Percentiles rank a stretch among this genome's conserved stretches.
phyloP scores from a whole-genome alignment of 2,888 invertebrate species.

The Drosophila putrida region DNA sequence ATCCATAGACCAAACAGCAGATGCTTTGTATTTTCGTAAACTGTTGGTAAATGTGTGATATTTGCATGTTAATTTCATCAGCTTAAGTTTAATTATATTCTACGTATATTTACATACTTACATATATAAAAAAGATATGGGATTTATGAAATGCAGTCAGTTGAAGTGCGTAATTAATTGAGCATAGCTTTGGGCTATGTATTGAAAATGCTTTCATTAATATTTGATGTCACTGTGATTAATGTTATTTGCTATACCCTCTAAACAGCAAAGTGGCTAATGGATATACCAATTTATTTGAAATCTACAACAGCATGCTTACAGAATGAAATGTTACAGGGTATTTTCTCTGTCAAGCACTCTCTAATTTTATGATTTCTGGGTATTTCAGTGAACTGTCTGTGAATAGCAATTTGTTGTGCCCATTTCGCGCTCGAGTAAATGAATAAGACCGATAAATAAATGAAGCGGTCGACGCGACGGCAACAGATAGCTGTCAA shows the following conservation, averaged over 20 bases:
- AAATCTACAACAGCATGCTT: too few species aligned
- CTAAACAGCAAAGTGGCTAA: background rate
- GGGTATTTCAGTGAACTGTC: slow-evolving; percentile 3
- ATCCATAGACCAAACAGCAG: slow-evolving; percentile 14
- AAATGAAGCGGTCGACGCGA: background rate
- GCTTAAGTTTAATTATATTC: slow-evolving; percentile 8
- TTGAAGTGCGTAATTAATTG: slow-evolving; percentile 15
- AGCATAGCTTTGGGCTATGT: background rate
- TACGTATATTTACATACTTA: background rate
- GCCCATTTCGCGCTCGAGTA: background rate
- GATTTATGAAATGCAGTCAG: background rate
- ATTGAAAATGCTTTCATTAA: slow-evolving; percentile 1
- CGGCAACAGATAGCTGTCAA: background rate
- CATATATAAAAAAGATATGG: background rate
- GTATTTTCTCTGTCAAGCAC: background rate
- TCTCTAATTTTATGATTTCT: background rate
- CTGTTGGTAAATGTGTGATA: slow-evolving; percentile 10
- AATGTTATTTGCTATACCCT: slow-evolving; percentile 10
- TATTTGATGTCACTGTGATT: slow-evolving; percentile 5
- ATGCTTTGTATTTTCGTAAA: slow-evolving; percentile 8
- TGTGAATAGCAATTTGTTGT: slow-evolving; percentile 12
- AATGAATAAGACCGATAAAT: slow-evolving; percentile 1
- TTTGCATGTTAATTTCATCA: background rate
- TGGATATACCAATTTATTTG: too few species aligned
- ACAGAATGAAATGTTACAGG: too few species aligned